phyloP scores from a whole-genome alignment of 2,888 invertebrate genomes.

The Tricholauxania praeusta region DNA sequence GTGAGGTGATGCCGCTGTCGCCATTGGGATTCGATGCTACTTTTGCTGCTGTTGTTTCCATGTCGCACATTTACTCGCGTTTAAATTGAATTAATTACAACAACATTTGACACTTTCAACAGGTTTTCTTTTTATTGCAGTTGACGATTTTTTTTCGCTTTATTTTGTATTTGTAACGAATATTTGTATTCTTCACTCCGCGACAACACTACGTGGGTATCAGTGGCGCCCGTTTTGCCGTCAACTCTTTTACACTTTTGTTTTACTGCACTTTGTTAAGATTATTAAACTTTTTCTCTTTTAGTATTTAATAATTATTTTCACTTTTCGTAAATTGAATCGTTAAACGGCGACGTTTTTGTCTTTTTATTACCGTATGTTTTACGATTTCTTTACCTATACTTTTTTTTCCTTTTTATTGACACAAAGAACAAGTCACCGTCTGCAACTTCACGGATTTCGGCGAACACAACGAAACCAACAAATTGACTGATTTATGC shows the following conservation, averaged over 20 bases:
- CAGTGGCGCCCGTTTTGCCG: neutral
- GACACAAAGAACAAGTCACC: too few species aligned
- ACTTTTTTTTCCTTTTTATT: too few species aligned
- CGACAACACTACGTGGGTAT: conserved; percentile 3
- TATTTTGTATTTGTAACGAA: conserved; percentile 3
- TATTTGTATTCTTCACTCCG: neutral
- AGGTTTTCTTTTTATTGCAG: too few species aligned
- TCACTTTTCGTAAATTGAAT: neutral
- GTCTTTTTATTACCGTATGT: conserved; percentile 17
- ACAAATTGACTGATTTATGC: too few species aligned
- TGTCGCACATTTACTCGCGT: conserved; percentile 13
- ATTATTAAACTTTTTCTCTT: neutral
- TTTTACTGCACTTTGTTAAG: neutral
- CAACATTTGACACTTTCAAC: too few species aligned
- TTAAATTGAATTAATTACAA: neutral
- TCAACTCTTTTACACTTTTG: neutral
- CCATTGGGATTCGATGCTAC: neutral
- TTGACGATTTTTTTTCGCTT: neutral
- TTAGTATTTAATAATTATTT: neutral
- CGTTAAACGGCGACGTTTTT: neutral
- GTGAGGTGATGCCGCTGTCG: conserved; percentile 8
- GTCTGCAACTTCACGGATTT: too few species aligned
- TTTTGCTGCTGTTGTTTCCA: neutral
- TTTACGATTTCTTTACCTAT: neutral
- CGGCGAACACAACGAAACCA: too few species aligned